phyloP scores from a whole-genome alignment of 2,797 vertebrate genomes.

The Catharus ustulatus region DNA sequence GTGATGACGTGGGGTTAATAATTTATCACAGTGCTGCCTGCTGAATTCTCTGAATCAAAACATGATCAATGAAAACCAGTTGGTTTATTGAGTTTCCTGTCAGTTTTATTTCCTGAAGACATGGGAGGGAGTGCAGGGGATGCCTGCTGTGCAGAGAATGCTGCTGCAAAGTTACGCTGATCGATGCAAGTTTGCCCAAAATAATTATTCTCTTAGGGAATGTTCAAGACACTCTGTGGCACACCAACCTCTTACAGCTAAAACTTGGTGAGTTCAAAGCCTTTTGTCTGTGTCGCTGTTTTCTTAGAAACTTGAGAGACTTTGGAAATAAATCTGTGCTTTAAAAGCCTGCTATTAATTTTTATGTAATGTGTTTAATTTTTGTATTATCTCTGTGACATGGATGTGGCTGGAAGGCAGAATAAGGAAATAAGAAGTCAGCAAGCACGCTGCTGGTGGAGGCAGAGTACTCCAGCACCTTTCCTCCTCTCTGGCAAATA shows the following conservation, averaged over 20 bases:
- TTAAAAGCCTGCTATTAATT: not conserved
- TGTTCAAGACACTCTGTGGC: slow-evolving; percentile 74
- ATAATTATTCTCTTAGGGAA: slow-evolving; percentile 86
- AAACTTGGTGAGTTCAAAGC: slow-evolving; percentile 68
- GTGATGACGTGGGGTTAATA: slow-evolving; percentile 83
- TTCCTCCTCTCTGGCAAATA: not conserved
- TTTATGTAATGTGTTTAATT: not conserved
- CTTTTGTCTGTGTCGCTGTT: slow-evolving; percentile 32
- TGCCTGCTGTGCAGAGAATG: not conserved
- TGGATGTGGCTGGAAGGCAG: not conserved
- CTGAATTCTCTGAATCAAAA: slow-evolving; percentile 77
- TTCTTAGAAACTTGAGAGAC: slow-evolving; percentile 49
- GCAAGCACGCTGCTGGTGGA: not conserved
- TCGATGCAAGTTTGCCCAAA: slow-evolving; percentile 88
- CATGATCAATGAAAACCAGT: slow-evolving; percentile 89
- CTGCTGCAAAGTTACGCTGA: slow-evolving; percentile 78
- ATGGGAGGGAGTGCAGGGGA: slow-evolving; percentile 76
- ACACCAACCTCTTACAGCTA: slow-evolving; percentile 75
- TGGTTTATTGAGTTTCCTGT: slow-evolving; percentile 85
- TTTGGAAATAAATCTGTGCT: not conserved
- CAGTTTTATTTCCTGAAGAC: slow-evolving; percentile 84
- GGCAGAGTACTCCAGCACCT: not conserved
- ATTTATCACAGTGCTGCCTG: slow-evolving; percentile 81
- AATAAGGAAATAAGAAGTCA: not conserved
- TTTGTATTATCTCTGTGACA: not conserved